These are phyloP conservation scores for Dione juno DNA, from an alignment of 2,888 invertebrate genomes.

Conservation along the genomic window DNA sequence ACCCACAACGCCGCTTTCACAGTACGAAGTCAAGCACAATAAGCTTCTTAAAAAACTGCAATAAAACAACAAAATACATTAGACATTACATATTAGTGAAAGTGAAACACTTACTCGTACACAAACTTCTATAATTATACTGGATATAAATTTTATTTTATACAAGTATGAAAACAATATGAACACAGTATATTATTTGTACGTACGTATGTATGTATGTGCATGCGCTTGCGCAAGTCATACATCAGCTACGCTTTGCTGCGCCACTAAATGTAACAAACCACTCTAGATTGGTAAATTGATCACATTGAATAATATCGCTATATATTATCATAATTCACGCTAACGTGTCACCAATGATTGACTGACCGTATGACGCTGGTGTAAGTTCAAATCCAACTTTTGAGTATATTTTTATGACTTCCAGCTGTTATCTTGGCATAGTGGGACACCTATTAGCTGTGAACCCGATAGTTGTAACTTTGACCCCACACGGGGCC, in stretches of 20 bases:
- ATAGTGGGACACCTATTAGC: not conserved
- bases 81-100: not conserved
- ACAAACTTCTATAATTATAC: not conserved
- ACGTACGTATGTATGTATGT: not conserved
- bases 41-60: no score
- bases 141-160: not conserved
- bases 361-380: not conserved
- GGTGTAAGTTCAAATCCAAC: not conserved
- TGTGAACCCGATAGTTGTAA: no score
- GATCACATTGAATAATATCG: constrained; percentile 20
- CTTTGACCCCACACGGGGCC: no score
- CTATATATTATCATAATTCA: not conserved
- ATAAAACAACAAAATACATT: no score
- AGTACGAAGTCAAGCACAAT: no score
- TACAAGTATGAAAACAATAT: not conserved
- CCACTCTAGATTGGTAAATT: constrained; percentile 13
- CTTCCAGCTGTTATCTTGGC: no score
- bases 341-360: no score
- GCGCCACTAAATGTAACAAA: constrained; percentile 30
- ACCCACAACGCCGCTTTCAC: no score
- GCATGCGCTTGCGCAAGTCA: constrained; percentile 20
- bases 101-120: not conserved
- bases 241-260: constrained; percentile 30
- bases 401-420: not conserved
- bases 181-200: no score